phyloP scores from a whole-genome alignment of 37 sponge, comb jelly and placozoan genomes.

The Spongia lamella region DNA sequence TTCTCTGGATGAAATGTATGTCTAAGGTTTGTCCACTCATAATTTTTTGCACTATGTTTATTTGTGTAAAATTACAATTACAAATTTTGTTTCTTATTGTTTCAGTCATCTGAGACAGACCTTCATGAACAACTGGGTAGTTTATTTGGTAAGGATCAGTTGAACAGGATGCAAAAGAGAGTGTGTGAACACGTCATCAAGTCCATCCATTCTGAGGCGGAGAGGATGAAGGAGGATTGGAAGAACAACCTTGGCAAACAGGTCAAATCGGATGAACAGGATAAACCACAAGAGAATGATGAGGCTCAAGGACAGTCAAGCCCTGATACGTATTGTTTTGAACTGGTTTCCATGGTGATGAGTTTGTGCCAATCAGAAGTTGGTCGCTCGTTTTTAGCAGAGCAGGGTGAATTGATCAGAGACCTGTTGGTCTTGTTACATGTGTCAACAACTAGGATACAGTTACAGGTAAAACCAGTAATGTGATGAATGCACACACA shows the following conservation, averaged over 20 bases:
- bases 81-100: neutral
- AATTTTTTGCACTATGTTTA: too few relatives aligned
- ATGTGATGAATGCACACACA: conserved; percentile 4
- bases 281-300: neutral
- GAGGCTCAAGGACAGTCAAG: neutral
- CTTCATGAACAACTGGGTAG: conserved; percentile 57
- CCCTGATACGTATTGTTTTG: conserved; percentile 86
- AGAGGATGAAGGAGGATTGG: conserved; percentile 78
- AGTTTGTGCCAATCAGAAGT: conserved; percentile 83
- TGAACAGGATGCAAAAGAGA: conserved; percentile 79
- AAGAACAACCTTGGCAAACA: conserved; percentile 25
- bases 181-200: conserved; percentile 73
- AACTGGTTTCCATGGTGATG: conserved; percentile 90
- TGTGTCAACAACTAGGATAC: conserved; percentile 76
- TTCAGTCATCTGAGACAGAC: conserved; percentile 3
- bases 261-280: conserved; percentile 5
- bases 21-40: too few relatives aligned
- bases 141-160: conserved; percentile 61
- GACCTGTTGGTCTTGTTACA: conserved; percentile 89
- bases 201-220: conserved; percentile 74
- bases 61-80: too few relatives aligned
- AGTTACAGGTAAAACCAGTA: conserved; percentile 65
- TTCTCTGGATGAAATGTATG: too few relatives aligned
- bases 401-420: conserved; percentile 73
- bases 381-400: conserved; percentile 78